Conservation (phyloP, 2,888 invertebrate species). For the Aporophyla nigra region DNA sequence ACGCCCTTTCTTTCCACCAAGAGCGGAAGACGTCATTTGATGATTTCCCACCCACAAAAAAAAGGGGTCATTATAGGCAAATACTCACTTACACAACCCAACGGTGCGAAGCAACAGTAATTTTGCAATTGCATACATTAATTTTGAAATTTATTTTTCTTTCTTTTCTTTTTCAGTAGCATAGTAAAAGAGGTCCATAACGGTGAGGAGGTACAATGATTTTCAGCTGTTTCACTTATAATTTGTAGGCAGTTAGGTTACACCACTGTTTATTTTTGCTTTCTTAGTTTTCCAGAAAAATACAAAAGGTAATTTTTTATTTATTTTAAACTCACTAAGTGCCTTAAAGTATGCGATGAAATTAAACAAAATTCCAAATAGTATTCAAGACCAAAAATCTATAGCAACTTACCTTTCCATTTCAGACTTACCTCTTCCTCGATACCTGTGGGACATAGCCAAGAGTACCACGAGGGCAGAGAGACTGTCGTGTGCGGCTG, state of each 20-base stretch:
- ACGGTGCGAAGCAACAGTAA: background rate
- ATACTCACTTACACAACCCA: background rate
- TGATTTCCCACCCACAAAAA: too few species aligned
- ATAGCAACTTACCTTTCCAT: slow-evolving; percentile 45
- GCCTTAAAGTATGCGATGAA: background rate
- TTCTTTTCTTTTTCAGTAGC: too few species aligned
- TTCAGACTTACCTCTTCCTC: slow-evolving; percentile 80
- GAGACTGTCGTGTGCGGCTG: slow-evolving; percentile 77
- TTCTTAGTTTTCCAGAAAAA: slow-evolving; percentile 1
- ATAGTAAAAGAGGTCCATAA: background rate
- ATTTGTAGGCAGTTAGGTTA: background rate
- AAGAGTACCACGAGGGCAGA: slow-evolving; percentile 82
- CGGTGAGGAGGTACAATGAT: background rate
- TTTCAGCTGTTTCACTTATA: background rate
- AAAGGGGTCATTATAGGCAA: too few species aligned
- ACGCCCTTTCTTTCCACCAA: too few species aligned
- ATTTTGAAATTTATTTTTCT: too few species aligned
- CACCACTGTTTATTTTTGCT: background rate
- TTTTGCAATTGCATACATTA: too few species aligned
- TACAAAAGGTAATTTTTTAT: background rate
- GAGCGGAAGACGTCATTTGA: too few species aligned
- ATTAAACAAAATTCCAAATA: background rate
- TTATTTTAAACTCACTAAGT: background rate
- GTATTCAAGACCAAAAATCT: background rate
- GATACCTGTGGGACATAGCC: slow-evolving; percentile 79